Base-by-base conservation (phyloP, 2,113 vertebrate genomes). In the Loxodonta africana region DNA sequence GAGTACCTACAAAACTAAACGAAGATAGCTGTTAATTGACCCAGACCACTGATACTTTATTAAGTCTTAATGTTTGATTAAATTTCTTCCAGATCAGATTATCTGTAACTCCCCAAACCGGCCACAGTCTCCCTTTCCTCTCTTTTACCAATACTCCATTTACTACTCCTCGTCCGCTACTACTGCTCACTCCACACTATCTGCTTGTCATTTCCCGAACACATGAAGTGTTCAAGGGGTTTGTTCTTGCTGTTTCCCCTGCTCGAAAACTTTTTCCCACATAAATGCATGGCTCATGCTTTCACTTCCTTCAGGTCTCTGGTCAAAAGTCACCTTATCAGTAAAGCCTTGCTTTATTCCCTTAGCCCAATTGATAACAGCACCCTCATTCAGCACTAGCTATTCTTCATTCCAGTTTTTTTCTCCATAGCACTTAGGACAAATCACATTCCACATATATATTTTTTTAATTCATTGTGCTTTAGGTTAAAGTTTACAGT, bases 51-150 rank as follows among this genome's bases (percentile, higher is more conserved):
- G 85, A 76, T n/a, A 93, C 23, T 84, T 91, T 53, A 84, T 65
- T 30, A 90, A 77, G 12, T 51, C 73, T 96, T 76, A 80, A 60
- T 53, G 41, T 90, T 95, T 46, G 41, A 12, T 83, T 67, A 60
- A 46, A 62, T 67, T 80, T 51, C 44, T 44, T 51, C 21, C 83
- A 88, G 65, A 67, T 30, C n/a, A 88, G 30, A 57, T 46, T 71
- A 44, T 33, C 57, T 81, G 0, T 71, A 53, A 84, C 37, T 71
- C 20, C 26, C 65, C 6, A 14, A 0, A 14, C 26, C 11, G 17
- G n/a, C 37, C n/a, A 84, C 3, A 6, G 57, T 63, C 21, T 77
- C 30, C 60, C n/a, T 67, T 46, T 51, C 67, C 17, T 81, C 37
- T 60, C 41, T 51, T 77, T 37, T 83, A n/a, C n/a, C 62, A 3